Evolutionary conservation across 1,140 invertebrate species (phyloP), one percentile per base, ranked within the genome.

Genomic region (Physella acuta): DNA sequence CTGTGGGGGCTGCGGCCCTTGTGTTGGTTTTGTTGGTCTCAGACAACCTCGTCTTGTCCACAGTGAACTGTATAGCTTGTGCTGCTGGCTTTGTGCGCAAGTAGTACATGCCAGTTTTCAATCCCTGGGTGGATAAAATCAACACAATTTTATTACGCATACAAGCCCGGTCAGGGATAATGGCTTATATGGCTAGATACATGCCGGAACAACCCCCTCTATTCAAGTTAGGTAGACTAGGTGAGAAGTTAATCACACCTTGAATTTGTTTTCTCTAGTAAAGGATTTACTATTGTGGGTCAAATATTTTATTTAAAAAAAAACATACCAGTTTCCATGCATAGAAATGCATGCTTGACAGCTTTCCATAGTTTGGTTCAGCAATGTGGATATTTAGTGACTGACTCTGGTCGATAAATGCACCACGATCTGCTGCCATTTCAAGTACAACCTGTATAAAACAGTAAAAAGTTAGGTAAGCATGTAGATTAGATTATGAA

Each of bases 91-190:
- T 98, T 0, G 95, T 99, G 34, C 97, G 88, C 68, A 99, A 87
- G 84, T 99, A 99, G 85, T 99, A 99, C 95, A 99, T 99, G 44
- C 97, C 97, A 34, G 97, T 99, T 87, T 99, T 99, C 17, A 99
- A 87, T 8, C 97, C 93, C 91, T 92, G 74, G 16, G 73, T 65
- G 70, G 56, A 24, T 14, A 24, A 55, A 30, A 55, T 14, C 5
- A 55, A 44, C 39, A 44, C 20, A 44, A n/a, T n/a, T n/a, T n/a
- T n/a, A n/a, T n/a, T n/a, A n/a, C n/a, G n/a, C n/a, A n/a, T n/a
- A n/a, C n/a, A n/a, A n/a, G n/a, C n/a, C n/a, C n/a, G n/a, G n/a
- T n/a, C n/a, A n/a, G n/a, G n/a, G n/a, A n/a, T n/a, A n/a, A n/a
- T n/a, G n/a, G n/a, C n/a, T n/a, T n/a, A n/a, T n/a, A n/a, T n/a